Conservation (phyloP, 2,113 vertebrate species). For the Psittacula cyanocephala region DNA sequence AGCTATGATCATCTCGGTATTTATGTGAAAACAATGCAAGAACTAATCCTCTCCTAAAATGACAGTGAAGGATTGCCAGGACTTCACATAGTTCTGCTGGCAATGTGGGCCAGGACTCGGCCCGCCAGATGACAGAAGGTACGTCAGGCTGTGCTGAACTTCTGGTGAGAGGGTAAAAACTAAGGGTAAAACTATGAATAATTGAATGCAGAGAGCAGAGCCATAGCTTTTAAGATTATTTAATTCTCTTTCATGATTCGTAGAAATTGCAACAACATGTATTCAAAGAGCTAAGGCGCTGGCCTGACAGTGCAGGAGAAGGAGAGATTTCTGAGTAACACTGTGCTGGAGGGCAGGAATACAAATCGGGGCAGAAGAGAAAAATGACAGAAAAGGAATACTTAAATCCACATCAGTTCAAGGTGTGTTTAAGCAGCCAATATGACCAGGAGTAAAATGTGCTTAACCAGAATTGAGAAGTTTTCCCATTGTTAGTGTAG, state of each 20-base stretch:
- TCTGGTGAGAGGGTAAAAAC: background rate
- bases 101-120: background rate
- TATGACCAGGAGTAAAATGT: background rate
- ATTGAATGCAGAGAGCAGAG: background rate
- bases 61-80: background rate
- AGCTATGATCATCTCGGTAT: background rate
- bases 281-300: background rate
- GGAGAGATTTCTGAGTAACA: background rate
- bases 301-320: background rate
- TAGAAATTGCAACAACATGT: background rate
- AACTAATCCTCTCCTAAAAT: background rate
- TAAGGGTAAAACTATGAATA: background rate
- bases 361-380: background rate
- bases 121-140: accelerated
- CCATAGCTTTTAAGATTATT: background rate
- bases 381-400: background rate
- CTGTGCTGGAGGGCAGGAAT: background rate
- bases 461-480: background rate
- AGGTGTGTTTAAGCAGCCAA: background rate
- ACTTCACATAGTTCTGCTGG: background rate
- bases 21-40: background rate
- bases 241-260: background rate
- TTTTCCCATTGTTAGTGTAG: background rate
- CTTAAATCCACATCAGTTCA: background rate
- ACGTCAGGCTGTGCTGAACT: background rate